Evolutionary conservation across 2,113 vertebrate genomes (phyloP).

Genomic region (Callionymus lyra): DNA sequence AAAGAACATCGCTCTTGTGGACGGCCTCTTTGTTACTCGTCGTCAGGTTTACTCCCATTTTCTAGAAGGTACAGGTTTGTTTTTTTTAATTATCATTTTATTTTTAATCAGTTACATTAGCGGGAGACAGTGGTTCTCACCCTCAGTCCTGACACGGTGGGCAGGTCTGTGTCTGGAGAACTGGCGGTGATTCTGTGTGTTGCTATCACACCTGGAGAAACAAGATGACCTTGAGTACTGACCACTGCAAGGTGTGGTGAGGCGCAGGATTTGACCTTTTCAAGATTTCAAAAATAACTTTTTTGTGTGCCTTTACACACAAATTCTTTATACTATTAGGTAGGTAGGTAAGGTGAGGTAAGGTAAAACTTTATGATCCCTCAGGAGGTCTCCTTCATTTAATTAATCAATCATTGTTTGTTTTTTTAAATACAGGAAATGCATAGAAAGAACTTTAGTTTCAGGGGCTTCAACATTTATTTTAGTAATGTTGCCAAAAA

Average conservation of each 20-base stretch:
- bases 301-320: too few relatives aligned
- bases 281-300: too few relatives aligned
- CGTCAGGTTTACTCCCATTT: conserved; percentile 87
- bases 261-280: too few relatives aligned
- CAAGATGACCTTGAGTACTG: conserved; percentile 1
- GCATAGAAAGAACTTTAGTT: too few relatives aligned
- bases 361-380: too few relatives aligned
- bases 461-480: too few relatives aligned
- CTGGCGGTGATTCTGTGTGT: conserved; percentile 86
- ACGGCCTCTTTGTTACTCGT: conserved; percentile 90
- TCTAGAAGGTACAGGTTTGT: conserved; percentile 57
- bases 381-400: too few relatives aligned
- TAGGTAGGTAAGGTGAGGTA: too few relatives aligned
- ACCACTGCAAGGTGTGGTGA: not conserved
- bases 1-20: conserved; percentile 84
- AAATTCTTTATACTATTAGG: too few relatives aligned
- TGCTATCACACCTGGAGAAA: conserved; percentile 73
- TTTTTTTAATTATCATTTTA: not conserved
- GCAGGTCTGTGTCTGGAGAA: conserved; percentile 80
- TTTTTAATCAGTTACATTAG: conserved; percentile 4
- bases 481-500: too few relatives aligned
- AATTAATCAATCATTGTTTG: too few relatives aligned
- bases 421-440: too few relatives aligned
- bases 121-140: conserved; percentile 56
- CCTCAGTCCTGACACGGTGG: conserved; percentile 77